Conservation (phyloP, 1,140 invertebrate species). For the Pseudoatta argentina region DNA sequence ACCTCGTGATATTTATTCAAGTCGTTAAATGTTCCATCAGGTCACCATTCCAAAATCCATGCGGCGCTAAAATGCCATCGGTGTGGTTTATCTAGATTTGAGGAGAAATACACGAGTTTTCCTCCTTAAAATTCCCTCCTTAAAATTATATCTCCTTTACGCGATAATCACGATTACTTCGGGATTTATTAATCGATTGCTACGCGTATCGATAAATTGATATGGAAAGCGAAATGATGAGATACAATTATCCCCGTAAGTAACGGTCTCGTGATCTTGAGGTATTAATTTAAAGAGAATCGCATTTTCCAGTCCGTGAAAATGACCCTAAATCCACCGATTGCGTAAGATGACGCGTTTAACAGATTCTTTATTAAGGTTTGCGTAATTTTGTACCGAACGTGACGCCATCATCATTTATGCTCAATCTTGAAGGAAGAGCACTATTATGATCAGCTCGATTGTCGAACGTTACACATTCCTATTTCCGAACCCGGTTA, state of each 20-base stretch:
- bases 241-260: constrained; percentile 41
- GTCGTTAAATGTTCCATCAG: not conserved
- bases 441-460: not conserved
- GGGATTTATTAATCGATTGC: constrained; percentile 21
- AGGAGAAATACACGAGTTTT: not conserved
- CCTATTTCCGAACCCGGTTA: constrained; percentile 13
- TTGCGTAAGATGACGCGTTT: constrained; percentile 51
- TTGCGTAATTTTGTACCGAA: constrained; percentile 62
- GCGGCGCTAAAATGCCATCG: not conserved
- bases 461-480: constrained; percentile 31
- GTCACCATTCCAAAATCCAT: not conserved
- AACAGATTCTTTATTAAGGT: constrained; percentile 42
- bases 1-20: constrained; percentile 35
- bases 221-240: constrained; percentile 37
- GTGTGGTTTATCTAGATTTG: not conserved
- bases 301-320: constrained; percentile 34
- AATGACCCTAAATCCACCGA: constrained; percentile 54
- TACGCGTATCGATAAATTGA: constrained; percentile 7
- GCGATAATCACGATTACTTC: not conserved
- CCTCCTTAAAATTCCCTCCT: not conserved
- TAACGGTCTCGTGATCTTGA: not conserved
- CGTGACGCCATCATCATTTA: constrained; percentile 30
- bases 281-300: constrained; percentile 7
- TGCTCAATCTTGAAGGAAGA: constrained; percentile 20
- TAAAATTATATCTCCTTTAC: constrained; percentile 4